Evolutionary conservation across 2,888 invertebrate species (phyloP), one percentile per base, ranked within the genome.

Genomic region (Tenthredo livida): DNA sequence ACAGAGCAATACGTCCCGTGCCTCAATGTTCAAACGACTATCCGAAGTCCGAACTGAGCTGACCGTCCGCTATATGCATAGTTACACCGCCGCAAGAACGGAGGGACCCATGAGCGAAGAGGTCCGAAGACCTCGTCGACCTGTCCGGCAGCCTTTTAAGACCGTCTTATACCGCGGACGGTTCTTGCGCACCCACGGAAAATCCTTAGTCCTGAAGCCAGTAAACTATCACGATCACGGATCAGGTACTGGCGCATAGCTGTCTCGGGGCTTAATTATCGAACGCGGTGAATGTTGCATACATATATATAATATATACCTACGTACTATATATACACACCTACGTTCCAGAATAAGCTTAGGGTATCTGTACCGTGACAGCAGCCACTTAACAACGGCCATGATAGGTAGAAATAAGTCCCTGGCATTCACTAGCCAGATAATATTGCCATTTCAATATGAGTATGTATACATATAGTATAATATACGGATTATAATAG

Each of bases 1-100:
- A 92, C 92, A 92, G 92, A 92, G 92, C 92, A 91, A 92, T 92
- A 92, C 92, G 91, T 92, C 92, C 90, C 91, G 90, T 87, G 89
- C 90, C 90, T 91, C 91, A 91, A 92, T 92, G 91, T 92, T 91
- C 89, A 87, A 83, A 83, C 83, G 67, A 29, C 29, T 67, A 5
- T 83, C 83, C 67, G 67, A 67, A 83, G 5, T 83, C 83, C 67
- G 67, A 67, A 83, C 67, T 58, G 58, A 12, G n/a, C n/a, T n/a
- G 80, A 80, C 40, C 80, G 80, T 80, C 80, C 37, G 12, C 58
- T 61, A 21, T 58, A 80, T 80, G n/a, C 80, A 80, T 80, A 37
- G 37, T 37, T 80, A 61, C 40, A 61, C 58, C 77, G 40, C 37
- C 25, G 77, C 77, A 54, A 77, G 61, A 61, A 80, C 58, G 21